phyloP scores from a whole-genome alignment of 2,888 invertebrate genomes.

The Tryphoninae sp. region DNA sequence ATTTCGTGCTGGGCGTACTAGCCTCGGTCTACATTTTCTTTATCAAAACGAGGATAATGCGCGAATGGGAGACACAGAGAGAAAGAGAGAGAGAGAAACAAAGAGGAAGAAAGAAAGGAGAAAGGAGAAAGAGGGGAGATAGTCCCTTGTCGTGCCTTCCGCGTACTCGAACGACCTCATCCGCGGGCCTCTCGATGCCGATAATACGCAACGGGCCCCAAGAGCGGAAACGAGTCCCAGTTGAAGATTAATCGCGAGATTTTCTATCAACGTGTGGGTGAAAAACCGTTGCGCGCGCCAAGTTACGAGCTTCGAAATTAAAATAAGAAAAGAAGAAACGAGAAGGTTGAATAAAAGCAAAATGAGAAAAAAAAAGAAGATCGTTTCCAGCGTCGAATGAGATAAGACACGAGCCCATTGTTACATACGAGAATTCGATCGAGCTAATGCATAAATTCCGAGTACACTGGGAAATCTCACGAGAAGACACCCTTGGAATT shows the following conservation, averaged over 20 bases:
- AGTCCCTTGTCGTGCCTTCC: conserved; percentile 14
- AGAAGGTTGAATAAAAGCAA: not conserved
- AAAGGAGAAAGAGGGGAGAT: not conserved
- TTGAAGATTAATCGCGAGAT: conserved; percentile 36
- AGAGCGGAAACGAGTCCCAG: conserved; percentile 19
- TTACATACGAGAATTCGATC: conserved; percentile 10
- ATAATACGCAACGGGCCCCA: conserved; percentile 9
- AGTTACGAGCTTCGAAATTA: not conserved
- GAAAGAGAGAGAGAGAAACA: conserved; percentile 8
- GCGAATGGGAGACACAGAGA: not conserved
- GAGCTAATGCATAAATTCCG: not conserved
- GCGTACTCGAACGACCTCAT: conserved; percentile 20
- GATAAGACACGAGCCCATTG: conserved; percentile 24
- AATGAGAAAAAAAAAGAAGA: not conserved
- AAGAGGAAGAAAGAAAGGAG: not conserved
- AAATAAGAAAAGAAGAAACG: not conserved
- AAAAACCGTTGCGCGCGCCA: conserved; percentile 27
- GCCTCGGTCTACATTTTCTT: conserved; percentile 35
- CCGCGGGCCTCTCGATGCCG: conserved; percentile 15
- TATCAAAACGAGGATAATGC: conserved; percentile 15
- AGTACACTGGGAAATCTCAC: too few relatives aligned
- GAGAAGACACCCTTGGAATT: not conserved
- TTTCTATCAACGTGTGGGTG: conserved; percentile 30
- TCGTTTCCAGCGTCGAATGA: not conserved
- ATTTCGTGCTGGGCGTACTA: conserved; percentile 5